Conservation (phyloP, 2,113 vertebrate species). For the Megaptera novaeangliae region DNA sequence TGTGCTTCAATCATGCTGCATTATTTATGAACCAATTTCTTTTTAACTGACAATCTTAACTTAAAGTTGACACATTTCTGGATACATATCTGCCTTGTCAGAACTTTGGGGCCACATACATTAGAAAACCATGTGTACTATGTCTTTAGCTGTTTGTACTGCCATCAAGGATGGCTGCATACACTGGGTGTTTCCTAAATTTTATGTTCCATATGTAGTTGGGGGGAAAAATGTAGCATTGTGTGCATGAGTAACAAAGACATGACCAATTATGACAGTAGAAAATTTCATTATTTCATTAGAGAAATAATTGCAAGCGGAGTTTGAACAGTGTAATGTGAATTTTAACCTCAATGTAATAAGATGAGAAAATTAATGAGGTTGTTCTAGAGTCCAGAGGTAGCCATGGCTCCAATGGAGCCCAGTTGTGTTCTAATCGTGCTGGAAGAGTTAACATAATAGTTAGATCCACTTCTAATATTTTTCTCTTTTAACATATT, state of each 20-base stretch:
- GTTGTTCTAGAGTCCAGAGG: background rate
- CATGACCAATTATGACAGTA: background rate
- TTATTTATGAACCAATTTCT: slow-evolving; percentile 72
- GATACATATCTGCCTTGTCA: slow-evolving; percentile 49
- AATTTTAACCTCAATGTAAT: background rate
- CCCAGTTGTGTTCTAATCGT: background rate
- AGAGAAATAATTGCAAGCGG: background rate
- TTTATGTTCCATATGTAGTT: background rate
- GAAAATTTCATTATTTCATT: background rate
- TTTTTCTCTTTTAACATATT: background rate
- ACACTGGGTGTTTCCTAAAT: background rate
- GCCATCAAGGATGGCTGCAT: background rate
- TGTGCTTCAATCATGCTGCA: background rate
- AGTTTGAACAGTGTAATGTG: background rate
- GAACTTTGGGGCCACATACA: background rate
- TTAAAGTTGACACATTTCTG: slow-evolving; percentile 57
- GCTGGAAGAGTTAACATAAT: background rate
- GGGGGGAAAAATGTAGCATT: background rate
- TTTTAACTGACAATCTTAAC: slow-evolving; percentile 54
- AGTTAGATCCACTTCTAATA: background rate
- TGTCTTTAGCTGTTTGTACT: background rate
- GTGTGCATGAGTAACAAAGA: background rate
- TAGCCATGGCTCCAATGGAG: background rate
- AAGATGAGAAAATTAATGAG: slow-evolving; percentile 1
- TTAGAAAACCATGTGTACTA: slow-evolving; percentile 55